These are phyloP conservation scores for Gerris lacustris DNA, from an alignment of 2,888 invertebrate genomes.

Conservation along the genomic window DNA sequence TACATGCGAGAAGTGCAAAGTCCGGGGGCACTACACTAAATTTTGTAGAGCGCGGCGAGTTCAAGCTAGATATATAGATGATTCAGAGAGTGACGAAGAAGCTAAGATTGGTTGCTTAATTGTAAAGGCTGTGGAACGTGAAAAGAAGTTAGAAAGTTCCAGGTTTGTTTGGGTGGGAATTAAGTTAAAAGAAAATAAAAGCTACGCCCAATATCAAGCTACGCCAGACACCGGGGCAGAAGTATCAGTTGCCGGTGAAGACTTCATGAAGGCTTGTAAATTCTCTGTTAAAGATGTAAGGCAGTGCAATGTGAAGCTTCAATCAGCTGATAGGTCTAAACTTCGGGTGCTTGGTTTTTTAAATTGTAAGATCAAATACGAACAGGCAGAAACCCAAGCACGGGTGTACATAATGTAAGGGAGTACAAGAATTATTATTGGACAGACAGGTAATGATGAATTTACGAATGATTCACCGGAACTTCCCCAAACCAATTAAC, in stretches of 20 bases:
- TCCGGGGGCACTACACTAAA: conserved; percentile 2
- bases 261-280: background rate
- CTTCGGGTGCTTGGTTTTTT: background rate
- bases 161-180: background rate
- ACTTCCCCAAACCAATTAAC: conserved; percentile 6
- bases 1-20: conserved; percentile 5
- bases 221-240: conserved; percentile 13
- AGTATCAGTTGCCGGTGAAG: conserved; percentile 5
- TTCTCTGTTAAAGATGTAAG: background rate
- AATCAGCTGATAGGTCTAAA: conserved; percentile 1
- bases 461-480: conserved; percentile 6
- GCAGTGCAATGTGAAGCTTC: background rate
- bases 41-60: background rate
- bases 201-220: background rate
- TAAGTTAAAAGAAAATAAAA: background rate
- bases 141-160: background rate
- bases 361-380: conserved; percentile 5
- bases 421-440: conserved; percentile 7
- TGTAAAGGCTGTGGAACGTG: background rate
- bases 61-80: background rate
- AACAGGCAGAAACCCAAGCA: background rate
- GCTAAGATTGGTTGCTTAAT: background rate
- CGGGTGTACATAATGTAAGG: conserved; percentile 8
- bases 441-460: background rate
- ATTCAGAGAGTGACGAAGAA: background rate